Evolutionary conservation across 2,113 vertebrate species (phyloP).

Genomic region (Budorcas taxicolor): DNA sequence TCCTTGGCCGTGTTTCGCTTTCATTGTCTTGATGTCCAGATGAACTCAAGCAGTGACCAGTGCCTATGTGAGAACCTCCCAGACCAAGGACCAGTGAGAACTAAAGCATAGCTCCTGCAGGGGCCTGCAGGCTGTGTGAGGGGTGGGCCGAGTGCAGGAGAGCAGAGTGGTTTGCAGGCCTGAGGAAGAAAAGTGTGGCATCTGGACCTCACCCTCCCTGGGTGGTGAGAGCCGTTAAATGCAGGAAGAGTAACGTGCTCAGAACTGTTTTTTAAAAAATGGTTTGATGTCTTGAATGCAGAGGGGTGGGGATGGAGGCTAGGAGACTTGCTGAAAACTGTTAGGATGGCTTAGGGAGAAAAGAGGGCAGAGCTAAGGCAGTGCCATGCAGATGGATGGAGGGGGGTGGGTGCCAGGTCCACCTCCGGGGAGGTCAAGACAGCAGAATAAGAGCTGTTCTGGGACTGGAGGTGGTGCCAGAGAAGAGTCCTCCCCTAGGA

Average conservation of each 20-base stretch:
- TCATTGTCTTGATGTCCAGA: background rate
- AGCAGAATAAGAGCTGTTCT: background rate
- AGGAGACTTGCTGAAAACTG: background rate
- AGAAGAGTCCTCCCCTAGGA: background rate
- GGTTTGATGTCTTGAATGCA: background rate
- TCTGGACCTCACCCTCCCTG: background rate
- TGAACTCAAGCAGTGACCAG: background rate
- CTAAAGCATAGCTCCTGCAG: background rate
- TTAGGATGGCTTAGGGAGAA: background rate
- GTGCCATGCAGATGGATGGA: rapidly evolving
- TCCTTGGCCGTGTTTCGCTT: background rate
- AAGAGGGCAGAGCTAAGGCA: background rate
- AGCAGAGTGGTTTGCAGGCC: background rate
- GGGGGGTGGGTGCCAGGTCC: background rate
- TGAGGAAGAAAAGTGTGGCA: background rate
- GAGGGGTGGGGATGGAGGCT: background rate
- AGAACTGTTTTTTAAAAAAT: background rate
- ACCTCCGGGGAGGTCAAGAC: background rate
- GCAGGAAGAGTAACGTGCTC: background rate
- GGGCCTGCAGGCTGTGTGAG: background rate
- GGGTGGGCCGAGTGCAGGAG: background rate
- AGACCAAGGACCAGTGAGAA: background rate
- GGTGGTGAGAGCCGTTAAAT: background rate
- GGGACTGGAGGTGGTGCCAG: background rate
- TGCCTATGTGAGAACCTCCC: background rate